Base-by-base conservation (phyloP, 1,140 invertebrate species). In the Drosophila parabipectinata region DNA sequence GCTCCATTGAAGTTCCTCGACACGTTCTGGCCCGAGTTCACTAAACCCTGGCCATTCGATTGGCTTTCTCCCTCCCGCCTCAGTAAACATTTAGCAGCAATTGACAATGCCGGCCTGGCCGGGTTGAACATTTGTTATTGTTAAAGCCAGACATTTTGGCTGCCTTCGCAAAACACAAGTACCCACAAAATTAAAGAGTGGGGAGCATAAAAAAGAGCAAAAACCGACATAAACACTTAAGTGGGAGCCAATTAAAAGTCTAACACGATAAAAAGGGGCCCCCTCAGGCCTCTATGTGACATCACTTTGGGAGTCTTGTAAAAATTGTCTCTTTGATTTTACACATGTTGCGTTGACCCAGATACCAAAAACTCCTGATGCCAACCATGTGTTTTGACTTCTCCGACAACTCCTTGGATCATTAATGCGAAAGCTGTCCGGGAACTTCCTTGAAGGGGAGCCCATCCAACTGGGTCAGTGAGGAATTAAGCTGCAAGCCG, bases 221-320 rank as follows among this genome's bases (percentile, higher is more conserved):
- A 61, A 64, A 30, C 24, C n/a, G 56, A 15, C 44, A 48, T 62
- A 62, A 61, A 66, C 50, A 56, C 39, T 82, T 61, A 77, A 81
- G 80, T 82, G 73, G 37, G n/a, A n/a, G 44, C 55, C 75, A 72
- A 71, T 77, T 72, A 77, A 64, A 66, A 69, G 50, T 37, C 18
- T 32, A 63, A 32, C 59, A 28, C 34, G 8, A 53, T 52, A n/a
- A 15, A 41, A 41, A 24, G 6, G 4, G n/a, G 2, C 5, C 47
- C 26, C 14, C 14, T 3, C 4, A 10, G 44, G 44, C 45, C 15
- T 63, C 30, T 37, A 44, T 41, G 63, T 63, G 59, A 63, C 63
- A 66, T 53, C 51, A 67, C 32, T 32, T 47, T 10, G 3, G 12
- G 8, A 1, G 45, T 9, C 45, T 50, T 61, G 45, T 52, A 64